Base-by-base conservation (phyloP, 1,140 invertebrate species). In the Nasonia longicornis region DNA sequence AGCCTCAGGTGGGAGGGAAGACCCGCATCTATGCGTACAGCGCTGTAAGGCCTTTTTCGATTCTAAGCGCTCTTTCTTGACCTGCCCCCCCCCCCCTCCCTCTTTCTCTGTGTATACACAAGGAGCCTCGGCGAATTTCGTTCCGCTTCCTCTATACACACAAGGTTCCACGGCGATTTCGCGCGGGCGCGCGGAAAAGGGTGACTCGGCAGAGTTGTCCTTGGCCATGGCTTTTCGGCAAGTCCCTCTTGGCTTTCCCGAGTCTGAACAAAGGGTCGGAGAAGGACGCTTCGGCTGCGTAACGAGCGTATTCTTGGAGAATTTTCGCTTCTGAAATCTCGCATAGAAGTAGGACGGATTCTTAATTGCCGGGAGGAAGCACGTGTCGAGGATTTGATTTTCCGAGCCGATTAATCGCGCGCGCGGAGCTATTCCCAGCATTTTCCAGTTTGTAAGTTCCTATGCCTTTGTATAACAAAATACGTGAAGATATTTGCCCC, bases 341-440 rank as follows among this genome's bases (percentile, higher is more conserved):
- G 48, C 3, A 20, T 20, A 52, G 45, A 48, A 48, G 26, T 26
- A 26, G 10, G 35, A 3, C 35, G 29, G 73, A 75, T 75, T 75
- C 11, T 29, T 75, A 75, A 75, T 75, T 75, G 63, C 73, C 52
- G 1, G 73, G 26, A 26, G 52, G 52, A 64, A 64, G 26, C 73
- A 75, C 73, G 73, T 75, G 52, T 75, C 48, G 12, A 29, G 45
- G 31, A 48, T 48, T 48, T 48, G 12, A 14, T 71, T 35, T 12
- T 38, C 31, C 14, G 3, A 12, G 70, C 31, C 31, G 31, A 35
- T 35, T 35, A 35, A 22, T 22, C 26, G 22, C 26, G 12, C 6
- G 48, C 26, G 71, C 10, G 38, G 38, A 42, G 38, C 6, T 42
- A 42, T 42, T 42, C 38, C 38, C 1, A 2, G 14, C 45, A 48